Evolutionary conservation across 2,888 invertebrate species (phyloP), one percentile per base, ranked within the genome.

Genomic region (Meteorus colon): DNA sequence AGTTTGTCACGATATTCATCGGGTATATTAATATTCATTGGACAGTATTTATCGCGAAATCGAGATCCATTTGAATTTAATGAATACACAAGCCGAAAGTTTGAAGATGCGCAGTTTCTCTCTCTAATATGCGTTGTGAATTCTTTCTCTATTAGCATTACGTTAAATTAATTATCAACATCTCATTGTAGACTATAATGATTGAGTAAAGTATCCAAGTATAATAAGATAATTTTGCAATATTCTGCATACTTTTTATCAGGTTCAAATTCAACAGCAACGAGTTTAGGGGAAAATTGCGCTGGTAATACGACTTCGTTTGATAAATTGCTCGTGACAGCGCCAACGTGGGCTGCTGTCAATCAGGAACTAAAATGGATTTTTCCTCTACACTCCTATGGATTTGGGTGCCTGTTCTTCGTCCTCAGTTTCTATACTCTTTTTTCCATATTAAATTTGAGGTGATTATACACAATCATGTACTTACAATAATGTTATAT

Each of bases 341-440:
- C 87, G 74, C 89, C 89, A 14, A 85, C 87, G 19, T 84, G 84
- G 85, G 81, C 77, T 45, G 83, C 88, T 19, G 90, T 91, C 31
- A 89, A 90, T 75, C 89, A 90, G 85, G 86, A 90, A 71, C 86
- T 92, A 80, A 88, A 87, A 80, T 91, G 91, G 91, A 89, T 90
- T 59, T 92, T 92, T 87, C 89, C 91, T 70, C 84, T 92, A 55
- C 92, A 93, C 85, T 90, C 91, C 19, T 92, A 92, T 82, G 91
- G 92, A 66, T 91, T 92, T 81, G 92, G 91, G 75, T 90, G 91
- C 79, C 90, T 92, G 75, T 92, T 92, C 88, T 90, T 91, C 84
- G 86, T 91, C 82, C 90, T 92, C 73, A 91, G 92, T 73, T 90
- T 92, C 84, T 91, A 91, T 86, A 90, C 91, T 65, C 90, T 92